Evolutionary conservation across 1,140 invertebrate genomes (phyloP).

Genomic region (Phortica variegata): DNA sequence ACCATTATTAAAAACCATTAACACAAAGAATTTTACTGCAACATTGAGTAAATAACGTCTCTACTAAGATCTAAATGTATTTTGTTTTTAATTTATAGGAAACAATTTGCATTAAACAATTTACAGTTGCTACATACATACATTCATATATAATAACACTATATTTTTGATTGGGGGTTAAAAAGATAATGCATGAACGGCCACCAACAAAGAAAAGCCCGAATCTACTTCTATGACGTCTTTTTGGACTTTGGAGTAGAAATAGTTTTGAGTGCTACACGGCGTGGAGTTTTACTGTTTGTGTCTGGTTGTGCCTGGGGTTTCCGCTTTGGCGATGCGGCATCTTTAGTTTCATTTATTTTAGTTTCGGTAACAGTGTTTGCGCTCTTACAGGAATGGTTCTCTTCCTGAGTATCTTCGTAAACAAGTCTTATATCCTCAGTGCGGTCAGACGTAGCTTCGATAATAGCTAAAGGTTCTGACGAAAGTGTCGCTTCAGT

Average conservation of each 20-base stretch:
- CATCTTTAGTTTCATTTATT: slow-evolving; percentile 2
- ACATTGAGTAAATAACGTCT: too few relatives aligned
- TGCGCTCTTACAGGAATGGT: slow-evolving; percentile 15
- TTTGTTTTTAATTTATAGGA: too few relatives aligned
- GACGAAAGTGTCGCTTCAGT: slow-evolving; percentile 25
- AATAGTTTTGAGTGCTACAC: slow-evolving; percentile 72
- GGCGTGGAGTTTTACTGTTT: slow-evolving; percentile 62
- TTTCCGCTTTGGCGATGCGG: slow-evolving; percentile 26
- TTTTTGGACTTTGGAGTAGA: slow-evolving; percentile 72
- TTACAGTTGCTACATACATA: too few relatives aligned
- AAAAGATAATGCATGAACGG: too few relatives aligned
- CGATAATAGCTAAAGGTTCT: slow-evolving; percentile 52
- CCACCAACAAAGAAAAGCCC: too few relatives aligned
- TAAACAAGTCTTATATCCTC: slow-evolving; percentile 70
- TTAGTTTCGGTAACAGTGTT: slow-evolving; percentile 7
- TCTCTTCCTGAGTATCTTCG: slow-evolving; percentile 59
- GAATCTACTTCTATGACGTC: slow-evolving; percentile 57
- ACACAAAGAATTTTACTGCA: too few relatives aligned
- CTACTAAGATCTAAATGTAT: too few relatives aligned
- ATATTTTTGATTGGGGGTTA: too few relatives aligned
- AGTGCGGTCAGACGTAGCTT: slow-evolving; percentile 51
- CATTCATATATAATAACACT: too few relatives aligned
- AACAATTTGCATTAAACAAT: too few relatives aligned
- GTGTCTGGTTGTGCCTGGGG: slow-evolving; percentile 32
- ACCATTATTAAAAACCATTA: too few relatives aligned